Evolutionary conservation across 1,140 invertebrate genomes (phyloP), one percentile per base, ranked within the genome.

Genomic region (Euura saliciscinereae): DNA sequence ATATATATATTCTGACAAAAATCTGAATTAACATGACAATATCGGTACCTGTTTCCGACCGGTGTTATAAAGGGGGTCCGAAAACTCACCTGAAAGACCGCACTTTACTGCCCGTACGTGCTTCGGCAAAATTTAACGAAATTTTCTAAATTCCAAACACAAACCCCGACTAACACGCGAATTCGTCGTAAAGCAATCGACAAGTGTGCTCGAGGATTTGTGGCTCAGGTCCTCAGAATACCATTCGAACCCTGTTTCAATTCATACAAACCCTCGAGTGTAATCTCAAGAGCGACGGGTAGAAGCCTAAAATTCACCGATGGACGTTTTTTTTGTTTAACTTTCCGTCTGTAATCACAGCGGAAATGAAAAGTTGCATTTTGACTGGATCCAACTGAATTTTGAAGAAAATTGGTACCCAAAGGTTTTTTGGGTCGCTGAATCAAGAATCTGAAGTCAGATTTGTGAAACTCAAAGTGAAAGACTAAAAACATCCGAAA

Each of bases 91-190:
- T 59, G 51, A 59, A 59, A 59, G 51, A 51, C 74, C 72, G 76
- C 78, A 80, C 85, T 59, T 86, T 86, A 85, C 83, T 82, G 75
- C 77, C 76, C 8, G 74, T 81, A 84, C 84, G 85, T 85, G 84
- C 76, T 77, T 69, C 43, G 68, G 80, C 82, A 83, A 76, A 46
- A 75, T 78, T 82, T 81, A 66, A 68, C 70, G 46, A 77, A 73
- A 80, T 79, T 79, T 81, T 73, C 45, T 4, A 7, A 43, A 67
- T 44, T 43, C 66, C 66, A 11, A 42, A 67, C 28, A 11, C 3
- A 28, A 28, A 11, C 28, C 28, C 3, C 6, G 51, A 8, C 51
- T 1, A 59, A 59, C 51, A 59, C 51, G 51, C 51, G 51, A 59
- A 59, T 59, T n/a, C 13, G 3, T 59, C 51, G 51, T 59, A 59